Evolutionary conservation across 35 echinoderm and acorn worm genomes (phyloP).

Genomic region (Chiridota heheva): DNA sequence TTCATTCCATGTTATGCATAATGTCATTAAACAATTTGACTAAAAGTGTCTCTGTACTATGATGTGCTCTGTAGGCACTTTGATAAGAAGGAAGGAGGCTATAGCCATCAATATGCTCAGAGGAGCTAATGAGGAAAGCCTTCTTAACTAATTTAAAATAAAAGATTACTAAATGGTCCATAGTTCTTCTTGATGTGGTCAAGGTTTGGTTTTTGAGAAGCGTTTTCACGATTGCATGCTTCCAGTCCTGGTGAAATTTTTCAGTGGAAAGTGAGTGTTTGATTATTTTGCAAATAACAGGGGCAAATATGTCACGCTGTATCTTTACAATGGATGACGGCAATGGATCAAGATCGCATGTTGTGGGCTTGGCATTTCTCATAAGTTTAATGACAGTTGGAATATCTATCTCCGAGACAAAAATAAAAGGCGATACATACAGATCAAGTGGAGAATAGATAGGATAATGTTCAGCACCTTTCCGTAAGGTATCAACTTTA

Average conservation of each 20-base stretch:
- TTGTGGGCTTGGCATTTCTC: slow-evolving; percentile 35
- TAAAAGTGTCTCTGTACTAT: slow-evolving; percentile 51
- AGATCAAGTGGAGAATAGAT: slow-evolving; percentile 1
- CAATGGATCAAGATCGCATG: slow-evolving; percentile 26
- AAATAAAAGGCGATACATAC: neutral
- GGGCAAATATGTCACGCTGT: slow-evolving; percentile 44
- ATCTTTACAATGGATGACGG: slow-evolving; percentile 29
- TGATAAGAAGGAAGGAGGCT: slow-evolving; percentile 17
- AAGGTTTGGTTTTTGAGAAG: slow-evolving; percentile 31
- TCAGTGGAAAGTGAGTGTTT: slow-evolving; percentile 18
- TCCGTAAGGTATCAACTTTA: slow-evolving; percentile 34
- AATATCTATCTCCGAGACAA: slow-evolving; percentile 9
- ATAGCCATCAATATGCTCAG: slow-evolving; percentile 8
- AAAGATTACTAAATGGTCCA: slow-evolving; percentile 28
- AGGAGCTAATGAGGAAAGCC: slow-evolving; percentile 33
- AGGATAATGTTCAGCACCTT: slow-evolving; percentile 15
- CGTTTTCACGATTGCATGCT: slow-evolving; percentile 32
- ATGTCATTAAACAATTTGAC: slow-evolving; percentile 30
- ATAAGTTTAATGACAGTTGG: neutral
- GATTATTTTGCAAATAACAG: slow-evolving; percentile 11
- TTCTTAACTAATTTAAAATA: slow-evolving; percentile 35
- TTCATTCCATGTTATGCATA: slow-evolving; percentile 30
- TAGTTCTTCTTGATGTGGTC: slow-evolving; percentile 42
- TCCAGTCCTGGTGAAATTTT: slow-evolving; percentile 27
- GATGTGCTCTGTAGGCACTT: slow-evolving; percentile 37